Conservation (phyloP, 2,888 invertebrate genomes). For the Cerastis rubricosa region DNA sequence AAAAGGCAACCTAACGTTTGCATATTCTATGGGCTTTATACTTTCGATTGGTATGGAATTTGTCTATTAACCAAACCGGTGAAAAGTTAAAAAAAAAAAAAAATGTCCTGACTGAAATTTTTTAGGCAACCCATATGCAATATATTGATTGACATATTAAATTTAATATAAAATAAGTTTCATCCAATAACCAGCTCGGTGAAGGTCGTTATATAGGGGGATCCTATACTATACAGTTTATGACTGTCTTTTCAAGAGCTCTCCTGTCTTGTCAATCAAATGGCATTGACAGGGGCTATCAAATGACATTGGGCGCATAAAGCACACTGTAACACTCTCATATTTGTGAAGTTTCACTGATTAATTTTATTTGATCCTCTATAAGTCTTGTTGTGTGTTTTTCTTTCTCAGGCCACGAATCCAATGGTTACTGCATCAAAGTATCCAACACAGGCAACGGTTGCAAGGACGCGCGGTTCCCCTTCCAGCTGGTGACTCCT, state of each 20-base stretch:
- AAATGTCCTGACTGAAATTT: no score
- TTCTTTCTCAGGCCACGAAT: slow-evolving; percentile 91
- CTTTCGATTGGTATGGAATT: no score
- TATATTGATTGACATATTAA: no score
- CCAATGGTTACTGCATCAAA: slow-evolving; percentile 94
- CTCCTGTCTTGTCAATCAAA: not conserved
- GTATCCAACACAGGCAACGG: slow-evolving; percentile 89
- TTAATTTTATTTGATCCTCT: not conserved
- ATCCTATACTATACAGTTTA: no score
- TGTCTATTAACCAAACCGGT: no score
- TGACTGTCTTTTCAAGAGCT: not conserved
- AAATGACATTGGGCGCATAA: not conserved
- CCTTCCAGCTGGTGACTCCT: slow-evolving; percentile 96
- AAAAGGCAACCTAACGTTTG: no score
- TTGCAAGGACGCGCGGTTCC: slow-evolving; percentile 94
- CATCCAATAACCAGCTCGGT: no score
- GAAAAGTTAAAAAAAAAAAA: no score
- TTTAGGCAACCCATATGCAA: no score
- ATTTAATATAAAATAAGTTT: no score
- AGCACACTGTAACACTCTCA: not conserved
- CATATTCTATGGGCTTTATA: no score
- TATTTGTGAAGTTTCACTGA: not conserved
- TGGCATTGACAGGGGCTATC: not conserved
- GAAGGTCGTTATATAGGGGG: no score
- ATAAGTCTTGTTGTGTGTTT: not conserved